Percentiles rank a stretch among this genome's conserved stretches.
Conservation (phyloP, 2,113 vertebrate species). For the Aleadryas rufinucha region DNA sequence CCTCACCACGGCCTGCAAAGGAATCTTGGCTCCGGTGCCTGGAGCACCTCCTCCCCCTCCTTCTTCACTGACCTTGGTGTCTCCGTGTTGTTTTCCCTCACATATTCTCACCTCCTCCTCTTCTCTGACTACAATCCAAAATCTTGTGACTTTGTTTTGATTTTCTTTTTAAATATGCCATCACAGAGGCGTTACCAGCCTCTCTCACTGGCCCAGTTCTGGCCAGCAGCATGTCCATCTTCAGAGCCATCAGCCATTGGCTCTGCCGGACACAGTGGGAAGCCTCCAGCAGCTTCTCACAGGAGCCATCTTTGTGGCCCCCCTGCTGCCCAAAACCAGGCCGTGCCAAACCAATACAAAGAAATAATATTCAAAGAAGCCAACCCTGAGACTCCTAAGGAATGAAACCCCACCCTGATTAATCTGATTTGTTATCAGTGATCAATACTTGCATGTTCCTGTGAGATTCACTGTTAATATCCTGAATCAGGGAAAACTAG, state of each 20-base stretch:
- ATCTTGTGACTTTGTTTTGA: neutral
- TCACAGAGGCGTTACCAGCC: neutral
- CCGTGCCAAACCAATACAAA: neutral
- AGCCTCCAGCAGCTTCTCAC: neutral
- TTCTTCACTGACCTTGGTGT: neutral
- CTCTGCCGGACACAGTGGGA: neutral
- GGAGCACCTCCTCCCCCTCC: neutral
- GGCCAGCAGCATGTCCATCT: neutral
- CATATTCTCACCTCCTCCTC: neutral
- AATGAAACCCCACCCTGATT: neutral
- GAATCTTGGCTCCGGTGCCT: rapidly evolving
- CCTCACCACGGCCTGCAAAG: neutral
- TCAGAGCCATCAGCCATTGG: neutral
- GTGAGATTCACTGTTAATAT: neutral
- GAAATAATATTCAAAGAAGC: neutral
- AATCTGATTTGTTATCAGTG: neutral
- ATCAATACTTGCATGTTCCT: neutral
- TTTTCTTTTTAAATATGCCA: neutral
- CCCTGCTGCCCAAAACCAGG: neutral
- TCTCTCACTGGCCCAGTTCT: neutral
- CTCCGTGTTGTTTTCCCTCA: neutral
- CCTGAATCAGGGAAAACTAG: neutral
- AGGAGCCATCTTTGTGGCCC: neutral
- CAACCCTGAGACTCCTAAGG: neutral
- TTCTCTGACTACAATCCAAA: neutral